A percentile compares a stretch with the other conserved stretches of the same genome.
Evolutionary conservation across 2,888 invertebrate genomes (phyloP).

Genomic region (Exephanes ischioxanthus): DNA sequence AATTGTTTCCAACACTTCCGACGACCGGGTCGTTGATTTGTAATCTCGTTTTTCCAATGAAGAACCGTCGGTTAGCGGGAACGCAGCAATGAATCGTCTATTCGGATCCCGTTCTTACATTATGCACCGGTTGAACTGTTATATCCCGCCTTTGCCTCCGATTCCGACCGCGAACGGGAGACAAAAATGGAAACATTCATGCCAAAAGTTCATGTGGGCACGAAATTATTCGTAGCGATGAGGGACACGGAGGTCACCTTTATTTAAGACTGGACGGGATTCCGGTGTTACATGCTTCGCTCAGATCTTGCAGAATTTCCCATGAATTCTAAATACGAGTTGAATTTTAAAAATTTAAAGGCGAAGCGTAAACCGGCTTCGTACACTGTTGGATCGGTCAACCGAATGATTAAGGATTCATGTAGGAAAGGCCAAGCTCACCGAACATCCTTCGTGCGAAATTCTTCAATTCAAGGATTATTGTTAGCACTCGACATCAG

Average conservation of each 20-base stretch:
- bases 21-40: neutral
- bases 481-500: neutral
- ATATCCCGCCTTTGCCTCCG: neutral
- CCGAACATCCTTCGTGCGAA: neutral
- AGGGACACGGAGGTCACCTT: neutral
- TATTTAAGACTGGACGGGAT: neutral
- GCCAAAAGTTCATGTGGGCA: neutral
- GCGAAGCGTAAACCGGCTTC: neutral
- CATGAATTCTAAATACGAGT: neutral
- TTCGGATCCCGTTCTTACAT: neutral
- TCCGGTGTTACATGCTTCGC: neutral
- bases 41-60: neutral
- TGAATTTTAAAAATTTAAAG: neutral
- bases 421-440: neutral
- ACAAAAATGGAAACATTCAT: neutral
- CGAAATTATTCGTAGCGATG: constrained; percentile 1
- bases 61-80: neutral
- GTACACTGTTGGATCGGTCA: neutral
- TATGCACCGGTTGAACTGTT: neutral
- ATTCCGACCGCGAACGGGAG: neutral
- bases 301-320: neutral
- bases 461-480: neutral
- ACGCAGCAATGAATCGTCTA: neutral
- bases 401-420: neutral
- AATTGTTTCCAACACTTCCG: neutral